Evolutionary conservation across 2,888 invertebrate species (phyloP), one percentile per base, ranked within the genome.

Genomic region (Blera fallax): DNA sequence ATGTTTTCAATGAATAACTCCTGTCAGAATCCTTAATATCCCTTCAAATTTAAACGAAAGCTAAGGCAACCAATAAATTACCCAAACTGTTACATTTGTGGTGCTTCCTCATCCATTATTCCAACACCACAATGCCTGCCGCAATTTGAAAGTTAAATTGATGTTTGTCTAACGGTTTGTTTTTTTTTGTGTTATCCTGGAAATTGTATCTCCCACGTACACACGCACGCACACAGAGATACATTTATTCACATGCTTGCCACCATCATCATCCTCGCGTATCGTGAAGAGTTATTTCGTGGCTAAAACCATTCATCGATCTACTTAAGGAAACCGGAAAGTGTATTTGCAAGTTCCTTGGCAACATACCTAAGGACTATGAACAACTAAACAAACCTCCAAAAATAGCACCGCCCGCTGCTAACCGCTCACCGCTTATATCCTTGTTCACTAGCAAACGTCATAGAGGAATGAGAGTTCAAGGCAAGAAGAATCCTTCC

Each of bases 71-170:
- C 76, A 60, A 67, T 77, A 77, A 77, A 77, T 77, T 34, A 77
- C 50, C 32, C 24, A 40, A 58, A 60, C 29, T 58, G 34, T 16
- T 4, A 18, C 64, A 54, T 45, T 56, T 65, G n/a, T 60, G 67
- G 40, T 60, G 40, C 40, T 27, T 60, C 32, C 32, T 52, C 27
- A 69, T 77, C 40, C 16, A 56, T 21, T 45, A 21, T 14, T 34
- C 52, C 52, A 27, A 21, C 37, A 14, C 65, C 7, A 11, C 11
- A 43, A n/a, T 8, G 37, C 24, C 40, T 50, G 14, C 52, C 73
- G 58, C 70, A 60, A 67, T 73, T 80, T 67, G 65, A 80, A 62
- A 80, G 67, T 80, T 37, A 65, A 60, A 80, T 80, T 67, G 73
- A 67, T 62, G 65, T 73, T 50, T 79, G 79, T 40, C 64, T 65